Percentiles rank a stretch among this genome's conserved stretches.
Conservation (phyloP, 2,888 invertebrate species). For the Dynastes tityus region DNA sequence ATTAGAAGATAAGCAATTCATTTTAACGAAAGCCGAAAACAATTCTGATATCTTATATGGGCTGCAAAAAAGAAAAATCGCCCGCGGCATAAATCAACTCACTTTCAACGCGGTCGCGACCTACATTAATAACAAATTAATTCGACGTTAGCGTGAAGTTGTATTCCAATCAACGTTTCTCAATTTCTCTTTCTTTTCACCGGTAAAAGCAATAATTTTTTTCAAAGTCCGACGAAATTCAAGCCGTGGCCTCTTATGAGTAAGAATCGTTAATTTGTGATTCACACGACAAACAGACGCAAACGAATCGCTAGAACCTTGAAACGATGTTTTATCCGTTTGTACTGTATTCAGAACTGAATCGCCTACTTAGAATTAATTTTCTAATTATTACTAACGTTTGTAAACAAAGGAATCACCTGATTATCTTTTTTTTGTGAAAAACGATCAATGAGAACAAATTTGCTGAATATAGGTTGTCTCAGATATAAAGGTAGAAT, state of each 20-base stretch:
- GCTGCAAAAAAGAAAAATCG: slow-evolving; percentile 8
- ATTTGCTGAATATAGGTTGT: too few relatives aligned
- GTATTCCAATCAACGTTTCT: neutral
- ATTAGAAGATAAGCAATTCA: neutral
- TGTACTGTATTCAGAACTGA: neutral
- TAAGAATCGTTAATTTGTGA: slow-evolving; percentile 7
- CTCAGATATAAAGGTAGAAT: too few relatives aligned
- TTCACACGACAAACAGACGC: slow-evolving; percentile 18
- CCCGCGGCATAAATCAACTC: slow-evolving; percentile 1
- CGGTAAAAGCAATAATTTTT: slow-evolving; percentile 6
- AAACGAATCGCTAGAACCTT: slow-evolving; percentile 16
- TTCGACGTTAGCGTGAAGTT: neutral
- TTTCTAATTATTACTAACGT: neutral
- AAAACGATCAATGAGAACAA: neutral
- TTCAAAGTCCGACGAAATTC: slow-evolving; percentile 1
- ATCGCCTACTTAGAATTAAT: neutral
- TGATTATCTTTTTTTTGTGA: neutral
- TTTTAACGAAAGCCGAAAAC: neutral
- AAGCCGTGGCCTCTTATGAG: neutral
- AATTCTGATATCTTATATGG: neutral
- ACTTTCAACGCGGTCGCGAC: slow-evolving; percentile 28
- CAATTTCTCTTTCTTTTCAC: slow-evolving; percentile 35
- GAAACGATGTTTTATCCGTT: slow-evolving; percentile 14
- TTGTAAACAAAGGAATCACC: neutral
- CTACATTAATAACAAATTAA: slow-evolving; percentile 23